Conservation (phyloP, 2,797 vertebrate genomes). For the Cynopterus sphinx region DNA sequence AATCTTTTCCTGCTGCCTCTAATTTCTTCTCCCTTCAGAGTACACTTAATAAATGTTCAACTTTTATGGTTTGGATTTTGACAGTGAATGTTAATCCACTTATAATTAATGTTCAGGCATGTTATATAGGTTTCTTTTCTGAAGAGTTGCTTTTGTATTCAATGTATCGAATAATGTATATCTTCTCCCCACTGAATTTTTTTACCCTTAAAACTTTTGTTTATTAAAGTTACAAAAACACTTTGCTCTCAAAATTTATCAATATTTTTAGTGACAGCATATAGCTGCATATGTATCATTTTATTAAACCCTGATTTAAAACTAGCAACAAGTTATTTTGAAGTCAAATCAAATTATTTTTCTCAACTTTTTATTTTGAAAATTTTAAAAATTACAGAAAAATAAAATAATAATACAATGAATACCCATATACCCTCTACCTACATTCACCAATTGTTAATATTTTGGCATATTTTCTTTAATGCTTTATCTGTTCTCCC, state of each 20-base stretch:
- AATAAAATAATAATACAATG: not conserved
- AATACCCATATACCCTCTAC: not conserved
- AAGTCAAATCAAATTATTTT: not conserved
- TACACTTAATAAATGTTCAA: not conserved
- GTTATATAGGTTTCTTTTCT: not conserved
- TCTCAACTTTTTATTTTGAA: not conserved
- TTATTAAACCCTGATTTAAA: not conserved
- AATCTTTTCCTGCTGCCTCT: not conserved
- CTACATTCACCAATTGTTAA: not conserved
- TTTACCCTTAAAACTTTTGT: not conserved
- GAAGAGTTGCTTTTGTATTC: not conserved
- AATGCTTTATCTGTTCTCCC: not conserved
- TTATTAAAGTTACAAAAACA: not conserved
- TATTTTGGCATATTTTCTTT: not conserved
- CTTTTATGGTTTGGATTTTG: not conserved
- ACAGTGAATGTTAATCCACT: not conserved
- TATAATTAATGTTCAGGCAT: not conserved
- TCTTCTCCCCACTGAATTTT: not conserved
- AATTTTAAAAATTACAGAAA: constrained; percentile 7
- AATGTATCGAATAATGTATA: not conserved
- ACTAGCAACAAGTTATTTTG: not conserved
- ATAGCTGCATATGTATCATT: not conserved
- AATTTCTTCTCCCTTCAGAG: not conserved
- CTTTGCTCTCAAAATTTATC: not conserved
- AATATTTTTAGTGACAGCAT: not conserved